Conservation (phyloP, 1,140 invertebrate genomes). For the Macrosteles quadrilineatus region DNA sequence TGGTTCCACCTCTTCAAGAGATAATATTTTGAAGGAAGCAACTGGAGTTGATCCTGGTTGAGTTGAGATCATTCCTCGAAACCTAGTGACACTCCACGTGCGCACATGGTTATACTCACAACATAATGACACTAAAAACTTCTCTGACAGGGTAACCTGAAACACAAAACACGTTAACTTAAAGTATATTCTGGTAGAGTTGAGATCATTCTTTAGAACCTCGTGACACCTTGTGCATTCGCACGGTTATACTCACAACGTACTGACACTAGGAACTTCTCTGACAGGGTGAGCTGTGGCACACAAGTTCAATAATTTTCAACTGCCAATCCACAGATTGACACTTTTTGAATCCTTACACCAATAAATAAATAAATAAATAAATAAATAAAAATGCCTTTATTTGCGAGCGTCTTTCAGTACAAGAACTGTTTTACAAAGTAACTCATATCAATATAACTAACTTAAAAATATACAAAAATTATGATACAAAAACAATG, state of each 20-base stretch:
- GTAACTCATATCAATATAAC: too few species aligned
- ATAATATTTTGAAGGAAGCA: slow-evolving; percentile 94
- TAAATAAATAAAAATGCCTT: too few species aligned
- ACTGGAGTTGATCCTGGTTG: slow-evolving; percentile 96
- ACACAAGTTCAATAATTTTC: slow-evolving; percentile 68
- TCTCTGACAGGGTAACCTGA: slow-evolving; percentile 92
- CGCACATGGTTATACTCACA: slow-evolving; percentile 97
- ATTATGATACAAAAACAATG: too few species aligned
- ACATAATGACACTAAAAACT: slow-evolving; percentile 95
- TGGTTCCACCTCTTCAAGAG: slow-evolving; percentile 83
- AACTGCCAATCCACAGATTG: slow-evolving; percentile 96
- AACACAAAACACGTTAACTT: slow-evolving; percentile 41
- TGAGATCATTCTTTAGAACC: slow-evolving; percentile 95
- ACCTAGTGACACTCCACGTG: slow-evolving; percentile 94
- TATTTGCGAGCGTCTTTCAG: too few species aligned
- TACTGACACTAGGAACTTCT: slow-evolving; percentile 96
- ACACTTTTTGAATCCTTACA: slow-evolving; percentile 96
- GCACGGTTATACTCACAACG: slow-evolving; percentile 99
- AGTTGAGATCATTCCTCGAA: slow-evolving; percentile 95
- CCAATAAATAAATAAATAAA: not conserved
- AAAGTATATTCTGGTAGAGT: slow-evolving; percentile 96
- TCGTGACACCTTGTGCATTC: slow-evolving; percentile 92
- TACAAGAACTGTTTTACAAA: too few species aligned
- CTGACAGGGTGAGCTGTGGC: slow-evolving; percentile 84
- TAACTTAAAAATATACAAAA: too few species aligned